Percentiles rank a stretch among this genome's conserved stretches.
Conservation (phyloP, 1,140 invertebrate genomes). For the Limonius californicus region DNA sequence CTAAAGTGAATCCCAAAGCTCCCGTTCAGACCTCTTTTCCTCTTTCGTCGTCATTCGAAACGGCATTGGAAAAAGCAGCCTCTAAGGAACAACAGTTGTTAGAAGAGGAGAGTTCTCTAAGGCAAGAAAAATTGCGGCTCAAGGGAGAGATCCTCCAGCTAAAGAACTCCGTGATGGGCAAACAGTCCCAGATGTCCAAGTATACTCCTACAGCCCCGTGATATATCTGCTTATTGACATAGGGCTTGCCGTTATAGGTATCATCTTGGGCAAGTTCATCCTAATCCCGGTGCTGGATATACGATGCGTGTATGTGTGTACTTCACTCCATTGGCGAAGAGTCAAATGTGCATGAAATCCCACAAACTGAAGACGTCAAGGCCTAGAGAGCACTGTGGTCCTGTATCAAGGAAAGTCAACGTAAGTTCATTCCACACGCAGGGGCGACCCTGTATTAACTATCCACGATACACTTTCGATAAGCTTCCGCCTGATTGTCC, state of each 20-base stretch:
- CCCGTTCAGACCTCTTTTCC: constrained; percentile 22
- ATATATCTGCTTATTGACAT: constrained; percentile 53
- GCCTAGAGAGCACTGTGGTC: no score
- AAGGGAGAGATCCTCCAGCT: constrained; percentile 61
- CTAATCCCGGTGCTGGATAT: constrained; percentile 34
- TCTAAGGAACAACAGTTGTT: constrained; percentile 62
- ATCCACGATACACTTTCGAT: no score
- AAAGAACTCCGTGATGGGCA: constrained; percentile 43
- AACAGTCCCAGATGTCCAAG: constrained; percentile 43
- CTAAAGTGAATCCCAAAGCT: constrained; percentile 33
- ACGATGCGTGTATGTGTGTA: constrained; percentile 16
- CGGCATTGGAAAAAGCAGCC: constrained; percentile 63
- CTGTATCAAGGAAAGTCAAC: no score
- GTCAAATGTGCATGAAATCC: no score
- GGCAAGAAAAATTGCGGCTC: constrained; percentile 76
- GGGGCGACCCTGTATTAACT: no score
- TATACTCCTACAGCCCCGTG: constrained; percentile 44
- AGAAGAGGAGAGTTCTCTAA: constrained; percentile 69
- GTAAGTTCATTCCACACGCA: no score
- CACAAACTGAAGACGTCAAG: no score
- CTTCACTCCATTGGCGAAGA: no score
- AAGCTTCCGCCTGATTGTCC: no score
- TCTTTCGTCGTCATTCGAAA: constrained; percentile 40
- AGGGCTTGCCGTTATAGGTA: constrained; percentile 53
- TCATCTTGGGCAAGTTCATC: constrained; percentile 57